phyloP scores from a whole-genome alignment of 1,140 invertebrate genomes.

The Cherax quadricarinatus region DNA sequence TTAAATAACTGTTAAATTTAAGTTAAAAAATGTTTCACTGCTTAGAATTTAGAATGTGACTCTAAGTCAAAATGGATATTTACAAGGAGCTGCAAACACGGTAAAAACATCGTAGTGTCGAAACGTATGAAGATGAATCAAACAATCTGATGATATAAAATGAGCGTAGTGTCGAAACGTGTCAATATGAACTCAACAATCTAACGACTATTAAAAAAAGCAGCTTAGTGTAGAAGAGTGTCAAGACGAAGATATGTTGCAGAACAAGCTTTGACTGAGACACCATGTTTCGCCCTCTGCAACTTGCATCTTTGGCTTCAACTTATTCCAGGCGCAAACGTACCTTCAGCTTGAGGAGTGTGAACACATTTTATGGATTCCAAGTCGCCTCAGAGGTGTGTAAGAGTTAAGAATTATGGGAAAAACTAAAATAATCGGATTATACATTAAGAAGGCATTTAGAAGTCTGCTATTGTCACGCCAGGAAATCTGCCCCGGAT shows the following conservation, averaged over 20 bases:
- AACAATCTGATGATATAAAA: too few relatives aligned
- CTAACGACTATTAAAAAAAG: too few relatives aligned
- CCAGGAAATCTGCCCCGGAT: not conserved
- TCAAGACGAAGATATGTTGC: too few relatives aligned
- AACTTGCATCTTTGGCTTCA: not conserved
- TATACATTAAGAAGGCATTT: not conserved
- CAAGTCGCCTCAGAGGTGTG: slow-evolving; percentile 19
- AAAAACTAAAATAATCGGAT: not conserved
- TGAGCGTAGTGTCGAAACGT: too few relatives aligned
- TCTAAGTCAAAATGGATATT: not conserved
- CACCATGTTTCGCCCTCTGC: too few relatives aligned
- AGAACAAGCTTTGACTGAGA: too few relatives aligned
- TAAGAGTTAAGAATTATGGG: slow-evolving; percentile 1
- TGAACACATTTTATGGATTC: slow-evolving; percentile 6
- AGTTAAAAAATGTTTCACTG: not conserved
- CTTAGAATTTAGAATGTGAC: not conserved
- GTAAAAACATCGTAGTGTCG: not conserved
- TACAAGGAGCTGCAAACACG: not conserved
- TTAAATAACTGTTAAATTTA: not conserved
- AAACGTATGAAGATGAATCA: not conserved
- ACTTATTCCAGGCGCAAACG: not conserved
- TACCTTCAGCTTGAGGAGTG: not conserved
- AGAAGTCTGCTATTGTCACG: slow-evolving; percentile 2
- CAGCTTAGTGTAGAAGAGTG: too few relatives aligned
- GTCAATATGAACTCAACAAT: too few relatives aligned